A percentile compares a stretch with the other conserved stretches of the same genome.
Evolutionary conservation across 30 jellyfish, hydroid and myxozoan species (phyloP).

Genomic region (Nemopilema nomurai): DNA sequence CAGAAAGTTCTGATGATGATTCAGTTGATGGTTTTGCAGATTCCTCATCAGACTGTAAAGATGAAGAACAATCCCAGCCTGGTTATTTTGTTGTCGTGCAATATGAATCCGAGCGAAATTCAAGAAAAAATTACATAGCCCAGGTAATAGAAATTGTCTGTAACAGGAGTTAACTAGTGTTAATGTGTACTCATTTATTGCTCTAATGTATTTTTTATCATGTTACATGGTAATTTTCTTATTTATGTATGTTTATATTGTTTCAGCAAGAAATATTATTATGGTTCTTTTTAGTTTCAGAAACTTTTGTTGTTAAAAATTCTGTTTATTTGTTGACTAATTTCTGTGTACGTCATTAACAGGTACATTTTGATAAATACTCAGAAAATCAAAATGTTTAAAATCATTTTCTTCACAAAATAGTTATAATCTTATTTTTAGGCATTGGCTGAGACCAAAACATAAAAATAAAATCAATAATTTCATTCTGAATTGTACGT

Average conservation of each 20-base stretch:
- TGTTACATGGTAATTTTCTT: slow-evolving; percentile 5
- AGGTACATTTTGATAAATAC: slow-evolving; percentile 23
- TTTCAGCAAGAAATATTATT: slow-evolving; percentile 13
- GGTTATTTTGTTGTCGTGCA: not conserved
- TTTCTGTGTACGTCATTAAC: slow-evolving; percentile 27
- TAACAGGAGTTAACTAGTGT: not conserved
- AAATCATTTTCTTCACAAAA: slow-evolving; percentile 14
- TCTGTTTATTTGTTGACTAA: slow-evolving; percentile 20
- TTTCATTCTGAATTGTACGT: slow-evolving; percentile 28
- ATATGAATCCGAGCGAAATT: not conserved
- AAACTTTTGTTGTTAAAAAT: slow-evolving; percentile 10
- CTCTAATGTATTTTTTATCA: not conserved
- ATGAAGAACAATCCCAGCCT: not conserved
- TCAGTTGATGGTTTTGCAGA: not conserved
- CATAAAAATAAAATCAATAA: slow-evolving; percentile 14
- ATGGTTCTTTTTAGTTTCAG: slow-evolving; percentile 23
- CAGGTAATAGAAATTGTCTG: not conserved
- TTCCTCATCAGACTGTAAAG: not conserved
- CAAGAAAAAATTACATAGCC: not conserved
- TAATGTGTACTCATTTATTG: not conserved
- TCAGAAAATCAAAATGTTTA: slow-evolving; percentile 17
- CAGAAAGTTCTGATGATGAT: slow-evolving; percentile 16
- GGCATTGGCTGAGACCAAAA: slow-evolving; percentile 9
- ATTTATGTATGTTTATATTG: slow-evolving; percentile 15
- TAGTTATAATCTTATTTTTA: slow-evolving; percentile 3